Evolutionary conservation across 2,888 invertebrate genomes (phyloP).

Genomic region (Rhynchonema sp.): DNA sequence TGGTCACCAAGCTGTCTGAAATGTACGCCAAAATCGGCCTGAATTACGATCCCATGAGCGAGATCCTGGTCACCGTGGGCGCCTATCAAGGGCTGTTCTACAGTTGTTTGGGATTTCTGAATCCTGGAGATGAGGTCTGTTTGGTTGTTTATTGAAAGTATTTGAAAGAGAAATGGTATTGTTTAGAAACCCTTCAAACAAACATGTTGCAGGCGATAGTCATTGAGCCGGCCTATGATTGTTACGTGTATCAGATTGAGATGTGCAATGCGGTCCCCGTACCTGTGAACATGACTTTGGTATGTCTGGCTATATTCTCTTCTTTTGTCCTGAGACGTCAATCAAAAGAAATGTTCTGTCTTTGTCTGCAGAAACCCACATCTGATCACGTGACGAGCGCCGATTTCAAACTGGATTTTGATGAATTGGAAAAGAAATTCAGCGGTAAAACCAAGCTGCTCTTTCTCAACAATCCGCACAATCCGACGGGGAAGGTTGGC

Average conservation of each 20-base stretch:
- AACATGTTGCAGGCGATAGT: conserved; percentile 61
- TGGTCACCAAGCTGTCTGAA: conserved; percentile 62
- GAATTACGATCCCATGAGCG: conserved; percentile 59
- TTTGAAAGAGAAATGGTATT: no score
- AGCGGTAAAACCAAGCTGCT: conserved; percentile 62
- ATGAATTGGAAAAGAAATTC: conserved; percentile 58
- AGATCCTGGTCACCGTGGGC: conserved; percentile 70
- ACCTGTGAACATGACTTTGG: conserved; percentile 62
- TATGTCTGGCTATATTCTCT: no score
- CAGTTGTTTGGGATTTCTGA: conserved; percentile 63
- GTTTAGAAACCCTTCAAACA: no score
- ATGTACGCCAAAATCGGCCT: conserved; percentile 58
- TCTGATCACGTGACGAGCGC: conserved; percentile 38
- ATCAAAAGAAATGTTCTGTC: no score
- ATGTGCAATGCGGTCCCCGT: conserved; percentile 65
- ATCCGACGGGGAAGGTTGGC: conserved; percentile 92
- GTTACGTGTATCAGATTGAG: conserved; percentile 81
- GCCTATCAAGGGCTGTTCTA: conserved; percentile 85
- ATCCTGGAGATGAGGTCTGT: conserved; percentile 44
- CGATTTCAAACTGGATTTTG: conserved; percentile 69
- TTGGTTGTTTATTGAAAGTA: no score
- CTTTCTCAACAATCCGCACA: conserved; percentile 90
- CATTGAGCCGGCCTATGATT: conserved; percentile 94
- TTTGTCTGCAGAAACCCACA: not conserved
- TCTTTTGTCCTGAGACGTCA: no score